These are phyloP conservation scores for Tichodroma muraria DNA, from an alignment of 2,113 vertebrate genomes.

Conservation along the genomic window DNA sequence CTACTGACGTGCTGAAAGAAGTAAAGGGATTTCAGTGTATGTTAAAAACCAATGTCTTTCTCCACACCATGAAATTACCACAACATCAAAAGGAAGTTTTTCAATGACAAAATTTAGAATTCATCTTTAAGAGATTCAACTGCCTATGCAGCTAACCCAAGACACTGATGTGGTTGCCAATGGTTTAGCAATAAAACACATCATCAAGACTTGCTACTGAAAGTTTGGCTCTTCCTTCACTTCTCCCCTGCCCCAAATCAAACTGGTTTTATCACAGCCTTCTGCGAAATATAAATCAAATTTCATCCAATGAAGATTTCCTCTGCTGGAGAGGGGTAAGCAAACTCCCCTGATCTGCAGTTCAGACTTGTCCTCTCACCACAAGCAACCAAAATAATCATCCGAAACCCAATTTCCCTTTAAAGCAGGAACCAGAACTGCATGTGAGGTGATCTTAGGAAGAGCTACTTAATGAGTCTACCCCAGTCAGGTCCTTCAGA, in stretches of 20 bases:
- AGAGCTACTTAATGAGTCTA: neutral
- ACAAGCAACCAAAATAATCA: neutral
- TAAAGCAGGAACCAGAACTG: neutral
- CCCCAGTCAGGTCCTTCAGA: neutral
- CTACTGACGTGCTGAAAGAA: fast-evolving
- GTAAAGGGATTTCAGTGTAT: neutral
- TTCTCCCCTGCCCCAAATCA: neutral
- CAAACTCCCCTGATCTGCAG: neutral
- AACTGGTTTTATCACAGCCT: neutral
- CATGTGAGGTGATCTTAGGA: fast-evolving
- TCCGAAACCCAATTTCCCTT: neutral
- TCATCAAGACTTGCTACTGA: neutral
- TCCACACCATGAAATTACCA: neutral
- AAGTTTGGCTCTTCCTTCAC: neutral
- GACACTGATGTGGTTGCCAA: neutral
- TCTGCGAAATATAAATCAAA: neutral
- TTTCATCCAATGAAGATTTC: neutral
- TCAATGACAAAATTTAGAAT: neutral
- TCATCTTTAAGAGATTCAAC: neutral
- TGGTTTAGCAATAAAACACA: neutral
- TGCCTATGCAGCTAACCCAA: neutral
- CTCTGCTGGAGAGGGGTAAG: neutral
- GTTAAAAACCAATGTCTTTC: neutral
- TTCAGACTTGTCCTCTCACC: neutral
- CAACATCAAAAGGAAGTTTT: neutral